Evolutionary conservation across 2,113 vertebrate genomes (phyloP), one percentile per base, ranked within the genome.

Genomic region (Phyllopteryx taeniolatus): DNA sequence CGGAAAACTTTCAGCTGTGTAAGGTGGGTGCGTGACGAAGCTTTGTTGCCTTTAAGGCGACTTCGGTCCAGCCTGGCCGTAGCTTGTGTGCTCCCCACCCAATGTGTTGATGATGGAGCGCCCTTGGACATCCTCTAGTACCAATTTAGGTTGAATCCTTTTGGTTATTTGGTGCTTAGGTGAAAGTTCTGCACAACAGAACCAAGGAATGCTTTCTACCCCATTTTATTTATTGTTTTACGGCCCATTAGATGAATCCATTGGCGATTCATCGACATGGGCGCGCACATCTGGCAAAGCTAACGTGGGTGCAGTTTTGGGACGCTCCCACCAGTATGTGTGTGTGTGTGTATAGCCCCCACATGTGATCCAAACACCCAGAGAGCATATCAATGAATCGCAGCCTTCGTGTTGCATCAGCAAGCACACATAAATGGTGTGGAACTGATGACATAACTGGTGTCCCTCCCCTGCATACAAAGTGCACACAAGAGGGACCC

Each of bases 1-100:
- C 96, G 51, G 98, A 99, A 78, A 94, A 96, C 93, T 99, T 99
- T 88, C 96, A 98, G 65, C 92, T 98, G 61, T 97, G 95, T 86
- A 98, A 98, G 96, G 98, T 99, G 94, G 92, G 92, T 86, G 2
- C 2, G 68, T 20, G 1, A 33, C 57, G 6, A 7, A 46, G 43
- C 7, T 22, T 44, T 8, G 12, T 62, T 70, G 11, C 12, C 17
- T 8, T n/a, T 3, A 22, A 46, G 42, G 15, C 46, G 10, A 39
- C 46, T 3, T 35, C 15, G 10, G 22, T 66, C 12, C 56, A 70
- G 22, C 31, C 51, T 22, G 19, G 39, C 39, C 27, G 62, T 2
- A 5, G 1, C 44, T 49, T 49, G 19, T 49, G 13, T 49, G 22
- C 8, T 47, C 46, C 31, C 14, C 66, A 19, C 66, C 66, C 27